Base-by-base conservation (phyloP, 2,113 vertebrate species). In the Cyanoramphus novaezelandiae region DNA sequence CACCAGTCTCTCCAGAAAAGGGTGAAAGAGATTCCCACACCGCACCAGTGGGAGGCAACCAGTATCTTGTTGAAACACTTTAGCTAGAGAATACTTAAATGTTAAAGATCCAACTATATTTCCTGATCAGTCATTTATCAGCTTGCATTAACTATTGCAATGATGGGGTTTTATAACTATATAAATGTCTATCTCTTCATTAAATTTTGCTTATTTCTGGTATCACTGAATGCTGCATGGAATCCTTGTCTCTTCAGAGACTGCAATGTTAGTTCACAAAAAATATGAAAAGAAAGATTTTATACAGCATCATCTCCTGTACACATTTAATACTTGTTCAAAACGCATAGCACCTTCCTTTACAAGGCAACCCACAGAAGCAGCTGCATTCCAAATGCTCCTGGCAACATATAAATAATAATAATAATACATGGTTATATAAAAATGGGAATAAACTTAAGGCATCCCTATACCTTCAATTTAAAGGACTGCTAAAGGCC, bases 401-500 rank as follows among this genome's bases (percentile, higher is more conserved):
- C 53, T 76, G 91, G 95, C 76, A 94, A 96, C 67, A 82, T 88
- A 95, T 93, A 93, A 96, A 96, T 92, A 94, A 96, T 82, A 94
- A 82, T 90, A 95, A 19, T 93, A 86, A 10, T 89, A 95, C 55
- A 64, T 91, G 77, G 82, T 85, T 94, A 78, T 81, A 93, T 94
- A 91, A 92, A 95, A 93, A 91, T 78, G 65, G 44, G 89, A 97
- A 86, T 94, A 96, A 95, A 97, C 82, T 82, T 95, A 93, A 95
- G 86, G 47, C 52, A 91, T 94, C 67, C 55, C 53, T 93, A 78
- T 95, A 88, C 82, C 76, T 96, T 96, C 92, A 97, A 96, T 96
- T 97, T 93, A 96, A 96, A 96, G 86, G 87, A 93, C 81, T 95
- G 95, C 88, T 97, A 97, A 97, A 97, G 96, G 96, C 97, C 95